These are phyloP conservation scores for Stichodactyla mertensii DNA, from an alignment of 64 coral and sea anemone species.

Conservation along the genomic window DNA sequence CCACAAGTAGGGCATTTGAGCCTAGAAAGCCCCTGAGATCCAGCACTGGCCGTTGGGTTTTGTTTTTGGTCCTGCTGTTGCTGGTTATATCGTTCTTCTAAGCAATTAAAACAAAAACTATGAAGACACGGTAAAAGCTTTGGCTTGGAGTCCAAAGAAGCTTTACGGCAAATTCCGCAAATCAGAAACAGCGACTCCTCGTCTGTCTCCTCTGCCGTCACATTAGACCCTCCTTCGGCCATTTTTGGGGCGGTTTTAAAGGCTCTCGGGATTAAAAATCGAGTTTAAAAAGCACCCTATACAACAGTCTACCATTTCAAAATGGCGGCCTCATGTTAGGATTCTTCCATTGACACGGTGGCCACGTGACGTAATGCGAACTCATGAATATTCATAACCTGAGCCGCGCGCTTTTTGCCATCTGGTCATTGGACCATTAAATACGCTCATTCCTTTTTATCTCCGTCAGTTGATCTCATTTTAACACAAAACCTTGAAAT, in stretches of 20 bases:
- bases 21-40: conserved; percentile 49
- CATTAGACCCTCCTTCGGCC: conserved; percentile 56
- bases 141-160: conserved; percentile 51
- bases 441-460: not conserved
- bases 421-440: conserved; percentile 5
- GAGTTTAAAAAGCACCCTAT: not conserved
- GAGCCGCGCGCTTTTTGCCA: conserved; percentile 8
- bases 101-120: conserved; percentile 84
- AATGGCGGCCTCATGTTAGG: conserved; percentile 15
- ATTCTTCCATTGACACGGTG: conserved; percentile 30
- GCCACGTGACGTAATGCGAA: conserved; percentile 21
- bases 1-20: conserved; percentile 97
- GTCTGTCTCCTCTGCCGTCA: conserved; percentile 38
- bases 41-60: conserved; percentile 31
- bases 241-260: conserved; percentile 19
- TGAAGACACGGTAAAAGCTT: conserved; percentile 97
- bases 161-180: conserved; percentile 83
- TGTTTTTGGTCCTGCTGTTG: conserved; percentile 62
- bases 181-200: conserved; percentile 83
- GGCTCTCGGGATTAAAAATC: not conserved
- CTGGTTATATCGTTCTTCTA: conserved; percentile 69
- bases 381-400: conserved; percentile 29
- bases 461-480: not conserved
- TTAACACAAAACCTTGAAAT: not conserved
- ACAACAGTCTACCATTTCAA: conserved; percentile 9